Evolutionary conservation across 1,140 invertebrate genomes (phyloP).

Genomic region (Pantala flavescens): DNA sequence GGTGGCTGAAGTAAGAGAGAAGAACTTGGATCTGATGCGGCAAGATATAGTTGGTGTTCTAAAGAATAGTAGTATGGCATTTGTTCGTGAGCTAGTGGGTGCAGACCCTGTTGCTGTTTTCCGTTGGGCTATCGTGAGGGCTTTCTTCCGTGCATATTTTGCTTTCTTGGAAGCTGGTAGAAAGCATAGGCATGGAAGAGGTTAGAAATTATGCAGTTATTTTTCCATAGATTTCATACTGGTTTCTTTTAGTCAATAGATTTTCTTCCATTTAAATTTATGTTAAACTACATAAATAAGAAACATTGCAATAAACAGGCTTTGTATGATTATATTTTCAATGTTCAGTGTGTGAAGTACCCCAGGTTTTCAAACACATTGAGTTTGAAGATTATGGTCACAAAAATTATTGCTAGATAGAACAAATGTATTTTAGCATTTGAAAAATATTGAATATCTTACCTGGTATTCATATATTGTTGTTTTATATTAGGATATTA

Average conservation of each 20-base stretch:
- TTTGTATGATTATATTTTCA: no score
- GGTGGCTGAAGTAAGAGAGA: conserved; percentile 86
- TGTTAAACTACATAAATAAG: conserved; percentile 14
- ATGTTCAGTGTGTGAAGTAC: no score
- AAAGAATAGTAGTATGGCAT: conserved; percentile 85
- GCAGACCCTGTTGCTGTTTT: conserved; percentile 91
- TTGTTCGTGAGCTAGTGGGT: conserved; percentile 86
- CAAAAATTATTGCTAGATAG: no score
- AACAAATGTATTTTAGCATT: no score
- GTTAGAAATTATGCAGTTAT: conserved; percentile 28
- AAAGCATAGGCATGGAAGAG: conserved; percentile 52
- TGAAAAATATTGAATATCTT: no score
- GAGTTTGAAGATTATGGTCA: no score
- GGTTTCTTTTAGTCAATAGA: neutral
- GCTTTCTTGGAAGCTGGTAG: conserved; percentile 80
- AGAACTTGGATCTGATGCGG: conserved; percentile 90
- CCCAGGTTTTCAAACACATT: no score
- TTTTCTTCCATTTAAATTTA: neutral
- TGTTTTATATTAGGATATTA: no score
- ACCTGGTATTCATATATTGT: no score
- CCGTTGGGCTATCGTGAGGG: conserved; percentile 84
- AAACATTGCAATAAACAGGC: neutral
- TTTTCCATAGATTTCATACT: neutral
- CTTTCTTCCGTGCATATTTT: conserved; percentile 84
- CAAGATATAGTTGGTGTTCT: conserved; percentile 86